phyloP scores from a whole-genome alignment of 2,113 vertebrate species.

The Numida meleagris region DNA sequence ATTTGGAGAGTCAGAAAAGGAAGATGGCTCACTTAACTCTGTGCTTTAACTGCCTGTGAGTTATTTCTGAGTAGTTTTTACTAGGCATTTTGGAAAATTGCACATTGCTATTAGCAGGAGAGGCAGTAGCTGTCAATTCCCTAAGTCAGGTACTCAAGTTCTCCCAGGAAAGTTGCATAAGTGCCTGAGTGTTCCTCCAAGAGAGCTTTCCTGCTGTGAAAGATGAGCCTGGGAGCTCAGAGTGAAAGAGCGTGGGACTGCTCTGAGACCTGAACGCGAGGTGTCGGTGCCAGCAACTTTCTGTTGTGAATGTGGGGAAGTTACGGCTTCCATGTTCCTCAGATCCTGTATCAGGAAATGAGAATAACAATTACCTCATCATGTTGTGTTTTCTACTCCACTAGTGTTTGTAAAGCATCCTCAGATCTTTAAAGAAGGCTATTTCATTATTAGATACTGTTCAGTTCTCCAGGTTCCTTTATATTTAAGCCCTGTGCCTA shows the following conservation, averaged over 20 bases:
- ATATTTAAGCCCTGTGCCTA: neutral
- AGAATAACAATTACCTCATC: slow-evolving; percentile 14
- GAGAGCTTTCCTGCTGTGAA: neutral
- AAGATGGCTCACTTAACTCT: neutral
- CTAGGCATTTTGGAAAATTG: neutral
- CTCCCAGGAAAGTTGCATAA: neutral
- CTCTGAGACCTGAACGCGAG: neutral
- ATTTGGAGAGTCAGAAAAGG: neutral
- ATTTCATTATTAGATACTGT: neutral
- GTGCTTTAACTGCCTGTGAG: neutral
- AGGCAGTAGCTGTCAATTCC: accelerated
- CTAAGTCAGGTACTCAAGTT: neutral
- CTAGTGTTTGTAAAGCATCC: neutral
- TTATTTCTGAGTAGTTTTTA: neutral
- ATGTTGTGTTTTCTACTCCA: neutral
- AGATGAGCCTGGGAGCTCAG: neutral
- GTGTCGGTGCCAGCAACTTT: neutral
- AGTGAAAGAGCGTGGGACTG: neutral
- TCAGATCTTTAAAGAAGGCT: neutral
- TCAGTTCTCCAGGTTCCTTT: neutral
- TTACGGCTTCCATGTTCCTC: neutral
- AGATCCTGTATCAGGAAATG: slow-evolving; percentile 10
- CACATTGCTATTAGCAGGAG: neutral
- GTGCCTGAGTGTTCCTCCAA: accelerated
- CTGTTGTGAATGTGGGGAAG: neutral